Percentiles rank a stretch among this genome's conserved stretches.
Evolutionary conservation across 2,797 vertebrate genomes (phyloP).

Genomic region (Smutsia gigantea): DNA sequence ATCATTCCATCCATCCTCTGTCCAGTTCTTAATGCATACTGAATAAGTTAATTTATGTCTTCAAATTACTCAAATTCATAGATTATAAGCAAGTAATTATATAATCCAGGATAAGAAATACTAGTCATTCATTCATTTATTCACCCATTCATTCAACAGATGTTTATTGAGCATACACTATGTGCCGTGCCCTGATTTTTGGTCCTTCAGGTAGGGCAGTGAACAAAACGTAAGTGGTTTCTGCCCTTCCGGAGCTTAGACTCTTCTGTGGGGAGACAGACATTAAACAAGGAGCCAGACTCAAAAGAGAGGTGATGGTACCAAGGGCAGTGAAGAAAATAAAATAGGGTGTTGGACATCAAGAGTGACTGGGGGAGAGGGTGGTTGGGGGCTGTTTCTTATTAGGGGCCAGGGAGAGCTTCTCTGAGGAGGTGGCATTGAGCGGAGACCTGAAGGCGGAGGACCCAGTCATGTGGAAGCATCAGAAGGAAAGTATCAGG

Average conservation of each 20-base stretch:
- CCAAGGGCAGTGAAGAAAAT: neutral
- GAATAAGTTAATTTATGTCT: neutral
- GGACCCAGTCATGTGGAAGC: neutral
- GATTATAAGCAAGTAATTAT: neutral
- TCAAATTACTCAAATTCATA: neutral
- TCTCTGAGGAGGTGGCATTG: neutral
- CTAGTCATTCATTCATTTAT: neutral
- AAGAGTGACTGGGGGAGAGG: neutral
- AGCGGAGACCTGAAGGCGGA: neutral
- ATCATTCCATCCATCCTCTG: neutral
- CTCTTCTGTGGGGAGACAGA: neutral
- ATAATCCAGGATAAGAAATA: neutral
- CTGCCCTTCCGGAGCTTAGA: neutral
- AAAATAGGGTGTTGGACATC: neutral
- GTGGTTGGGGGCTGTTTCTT: neutral
- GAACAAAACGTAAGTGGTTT: fast-evolving
- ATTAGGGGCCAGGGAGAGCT: neutral
- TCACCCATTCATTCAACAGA: too few relatives aligned
- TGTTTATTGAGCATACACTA: neutral
- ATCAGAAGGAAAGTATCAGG: neutral
- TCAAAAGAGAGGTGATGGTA: neutral
- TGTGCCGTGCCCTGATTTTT: neutral
- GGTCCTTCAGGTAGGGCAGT: neutral
- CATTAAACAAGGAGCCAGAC: neutral
- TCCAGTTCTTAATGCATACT: neutral